Conservation (phyloP, 2,113 vertebrate genomes). For the Hucho hucho region DNA sequence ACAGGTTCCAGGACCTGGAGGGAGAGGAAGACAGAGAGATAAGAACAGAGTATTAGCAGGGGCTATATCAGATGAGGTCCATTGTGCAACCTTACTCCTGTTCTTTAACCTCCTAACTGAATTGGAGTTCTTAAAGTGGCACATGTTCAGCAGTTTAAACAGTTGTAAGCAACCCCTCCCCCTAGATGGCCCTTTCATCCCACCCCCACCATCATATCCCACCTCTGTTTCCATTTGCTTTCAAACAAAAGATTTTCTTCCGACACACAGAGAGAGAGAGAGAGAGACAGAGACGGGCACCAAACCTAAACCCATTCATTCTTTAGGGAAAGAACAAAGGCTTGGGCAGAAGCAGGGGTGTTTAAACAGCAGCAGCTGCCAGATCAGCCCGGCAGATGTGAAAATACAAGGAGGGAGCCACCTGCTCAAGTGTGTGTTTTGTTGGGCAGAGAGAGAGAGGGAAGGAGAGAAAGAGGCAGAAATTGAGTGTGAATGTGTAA, state of each 20-base stretch:
- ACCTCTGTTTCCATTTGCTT: slow-evolving; percentile 61
- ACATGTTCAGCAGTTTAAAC: slow-evolving; percentile 49
- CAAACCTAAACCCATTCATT: slow-evolving; percentile 85
- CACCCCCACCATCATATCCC: slow-evolving; percentile 25
- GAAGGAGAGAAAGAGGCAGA: no score
- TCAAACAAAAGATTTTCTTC: slow-evolving; percentile 73
- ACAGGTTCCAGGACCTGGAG: slow-evolving; percentile 78
- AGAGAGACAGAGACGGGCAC: no score
- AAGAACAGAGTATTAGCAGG: slow-evolving; percentile 49
- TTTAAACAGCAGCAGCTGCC: slow-evolving; percentile 89
- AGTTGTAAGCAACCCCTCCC: slow-evolving; percentile 31
- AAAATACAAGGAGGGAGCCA: slow-evolving; percentile 23
- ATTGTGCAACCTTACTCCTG: slow-evolving; percentile 15
- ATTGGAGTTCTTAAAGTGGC: neutral
- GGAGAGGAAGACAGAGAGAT: slow-evolving; percentile 34
- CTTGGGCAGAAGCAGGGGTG: slow-evolving; percentile 23
- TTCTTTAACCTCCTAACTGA: neutral
- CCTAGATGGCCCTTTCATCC: neutral
- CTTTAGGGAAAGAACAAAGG: slow-evolving; percentile 73
- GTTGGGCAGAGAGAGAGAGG: neutral
- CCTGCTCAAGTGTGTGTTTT: slow-evolving; percentile 28
- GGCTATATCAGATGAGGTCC: neutral
- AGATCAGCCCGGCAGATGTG: slow-evolving; percentile 73
- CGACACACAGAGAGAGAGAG: slow-evolving; percentile 67
- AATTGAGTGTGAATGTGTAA: neutral